Evolutionary conservation across 2,797 vertebrate species (phyloP).

Genomic region (Eulemur albifrons): DNA sequence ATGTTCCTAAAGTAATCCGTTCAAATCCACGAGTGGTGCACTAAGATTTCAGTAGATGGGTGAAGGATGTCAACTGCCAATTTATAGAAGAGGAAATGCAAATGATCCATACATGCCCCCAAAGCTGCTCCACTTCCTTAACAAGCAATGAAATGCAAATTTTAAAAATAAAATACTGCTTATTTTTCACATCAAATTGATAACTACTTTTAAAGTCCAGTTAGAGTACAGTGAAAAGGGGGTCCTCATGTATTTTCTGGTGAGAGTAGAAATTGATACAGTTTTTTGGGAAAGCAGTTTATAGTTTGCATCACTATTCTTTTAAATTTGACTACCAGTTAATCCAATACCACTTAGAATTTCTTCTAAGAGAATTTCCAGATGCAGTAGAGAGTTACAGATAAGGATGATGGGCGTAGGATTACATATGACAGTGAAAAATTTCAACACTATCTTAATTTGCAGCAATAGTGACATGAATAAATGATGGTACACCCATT

Average conservation of each 20-base stretch:
- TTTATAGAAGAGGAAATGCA: background rate
- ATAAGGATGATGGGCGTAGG: background rate
- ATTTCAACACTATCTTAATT: constrained; percentile 11
- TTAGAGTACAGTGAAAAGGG: background rate
- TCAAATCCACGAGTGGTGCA: background rate
- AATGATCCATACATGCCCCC: background rate
- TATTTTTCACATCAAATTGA: background rate
- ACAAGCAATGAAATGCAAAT: background rate
- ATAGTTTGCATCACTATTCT: background rate
- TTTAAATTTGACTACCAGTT: background rate
- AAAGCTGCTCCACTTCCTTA: background rate
- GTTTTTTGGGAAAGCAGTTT: background rate
- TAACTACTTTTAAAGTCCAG: constrained; percentile 14
- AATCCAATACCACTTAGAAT: background rate
- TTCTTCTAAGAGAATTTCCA: constrained; percentile 4
- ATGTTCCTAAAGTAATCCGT: background rate
- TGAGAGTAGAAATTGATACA: background rate
- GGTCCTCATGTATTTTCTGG: background rate
- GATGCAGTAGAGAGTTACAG: background rate
- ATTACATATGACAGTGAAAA: background rate
- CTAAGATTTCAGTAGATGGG: background rate
- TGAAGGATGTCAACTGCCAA: background rate
- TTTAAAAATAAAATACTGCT: background rate
- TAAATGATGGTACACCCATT: background rate
- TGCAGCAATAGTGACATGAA: background rate